A percentile compares a stretch with the other conserved stretches of the same genome.
Evolutionary conservation across 2,113 vertebrate genomes (phyloP).

Genomic region (Myanophis thanlyinensis): DNA sequence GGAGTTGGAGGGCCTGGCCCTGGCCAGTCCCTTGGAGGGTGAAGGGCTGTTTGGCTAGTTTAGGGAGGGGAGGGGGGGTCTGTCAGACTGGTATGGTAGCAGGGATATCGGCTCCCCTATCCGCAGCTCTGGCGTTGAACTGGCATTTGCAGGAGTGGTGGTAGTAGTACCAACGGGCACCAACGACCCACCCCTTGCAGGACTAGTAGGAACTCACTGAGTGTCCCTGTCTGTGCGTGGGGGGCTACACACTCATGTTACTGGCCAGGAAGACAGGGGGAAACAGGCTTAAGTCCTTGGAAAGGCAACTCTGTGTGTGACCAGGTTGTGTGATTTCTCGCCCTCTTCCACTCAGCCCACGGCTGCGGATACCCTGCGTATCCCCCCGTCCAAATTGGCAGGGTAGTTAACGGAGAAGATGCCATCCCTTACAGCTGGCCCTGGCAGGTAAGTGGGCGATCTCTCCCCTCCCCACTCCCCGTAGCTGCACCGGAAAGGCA

Average conservation of each 20-base stretch:
- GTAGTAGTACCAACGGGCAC: background rate
- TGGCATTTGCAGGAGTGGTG: background rate
- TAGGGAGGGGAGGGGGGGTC: too few relatives aligned
- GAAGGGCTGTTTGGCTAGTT: background rate
- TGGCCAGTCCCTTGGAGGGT: background rate
- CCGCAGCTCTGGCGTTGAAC: background rate
- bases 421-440: background rate
- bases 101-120: background rate
- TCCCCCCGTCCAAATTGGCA: background rate
- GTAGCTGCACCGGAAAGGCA: background rate
- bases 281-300: background rate
- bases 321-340: rapidly evolving
- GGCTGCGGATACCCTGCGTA: rapidly evolving
- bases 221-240: rapidly evolving
- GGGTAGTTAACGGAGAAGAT: background rate
- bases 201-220: background rate
- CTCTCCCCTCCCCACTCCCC: background rate
- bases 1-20: background rate
- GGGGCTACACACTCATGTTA: background rate
- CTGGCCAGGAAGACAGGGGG: background rate
- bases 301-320: background rate
- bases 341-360: background rate
- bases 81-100: background rate
- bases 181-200: rapidly evolving
- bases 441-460: background rate